Conservation (phyloP, 2,113 vertebrate species). For the Notothenia rossii region DNA sequence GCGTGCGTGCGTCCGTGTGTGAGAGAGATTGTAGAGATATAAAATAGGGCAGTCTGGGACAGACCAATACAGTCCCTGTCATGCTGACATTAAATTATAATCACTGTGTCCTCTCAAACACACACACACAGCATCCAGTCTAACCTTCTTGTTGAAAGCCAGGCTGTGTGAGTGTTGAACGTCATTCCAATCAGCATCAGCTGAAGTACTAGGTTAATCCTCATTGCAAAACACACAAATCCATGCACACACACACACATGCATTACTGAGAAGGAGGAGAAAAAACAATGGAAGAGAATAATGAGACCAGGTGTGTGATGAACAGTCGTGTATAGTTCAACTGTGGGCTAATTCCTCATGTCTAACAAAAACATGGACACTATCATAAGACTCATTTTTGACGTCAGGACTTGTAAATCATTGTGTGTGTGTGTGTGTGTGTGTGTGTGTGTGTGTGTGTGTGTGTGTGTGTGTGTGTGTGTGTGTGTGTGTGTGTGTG, state of each 20-base stretch:
- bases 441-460: background rate
- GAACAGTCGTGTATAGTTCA: slow-evolving; percentile 30
- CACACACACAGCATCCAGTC: background rate
- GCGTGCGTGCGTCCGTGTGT: slow-evolving; percentile 6
- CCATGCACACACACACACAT: slow-evolving; percentile 17
- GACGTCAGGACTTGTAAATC: slow-evolving; percentile 18
- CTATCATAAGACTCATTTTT: slow-evolving; percentile 30
- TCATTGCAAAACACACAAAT: slow-evolving; percentile 62
- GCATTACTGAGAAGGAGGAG: background rate
- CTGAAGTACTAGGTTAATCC: slow-evolving; percentile 79
- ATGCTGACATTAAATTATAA: slow-evolving; percentile 24
- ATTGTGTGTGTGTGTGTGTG: background rate
- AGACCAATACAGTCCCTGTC: background rate
- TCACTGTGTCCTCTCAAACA: slow-evolving; percentile 10
- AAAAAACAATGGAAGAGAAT: slow-evolving; percentile 9
- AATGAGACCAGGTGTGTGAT: slow-evolving; percentile 37
- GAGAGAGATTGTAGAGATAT: background rate
- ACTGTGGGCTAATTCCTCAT: slow-evolving; percentile 30
- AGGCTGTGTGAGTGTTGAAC: slow-evolving; percentile 46
- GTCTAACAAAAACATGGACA: slow-evolving; percentile 51
- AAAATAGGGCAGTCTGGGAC: slow-evolving; percentile 10
- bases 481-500: background rate
- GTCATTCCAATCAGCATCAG: slow-evolving; percentile 79
- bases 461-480: background rate
- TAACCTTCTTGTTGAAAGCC: slow-evolving; percentile 41